A percentile compares a stretch with the other conserved stretches of the same genome.
phyloP scores from a whole-genome alignment of 2,797 vertebrate genomes.

The Cheirogaleus major region DNA sequence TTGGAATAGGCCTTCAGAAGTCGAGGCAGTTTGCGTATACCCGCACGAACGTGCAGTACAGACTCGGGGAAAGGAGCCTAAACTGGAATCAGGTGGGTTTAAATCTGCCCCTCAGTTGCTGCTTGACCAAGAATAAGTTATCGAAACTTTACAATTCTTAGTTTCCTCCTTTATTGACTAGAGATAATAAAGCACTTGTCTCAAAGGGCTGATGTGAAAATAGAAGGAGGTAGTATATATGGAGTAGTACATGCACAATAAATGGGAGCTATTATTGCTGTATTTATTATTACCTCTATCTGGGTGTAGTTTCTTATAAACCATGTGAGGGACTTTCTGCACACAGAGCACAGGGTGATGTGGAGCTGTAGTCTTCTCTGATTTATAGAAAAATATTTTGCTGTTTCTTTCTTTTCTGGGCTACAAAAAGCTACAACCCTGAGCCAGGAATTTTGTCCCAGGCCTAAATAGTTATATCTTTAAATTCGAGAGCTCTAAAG shows the following conservation, averaged over 20 bases:
- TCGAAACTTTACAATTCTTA: background rate
- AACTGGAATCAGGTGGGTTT: background rate
- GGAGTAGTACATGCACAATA: fast-evolving
- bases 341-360: fast-evolving
- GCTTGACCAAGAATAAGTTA: background rate
- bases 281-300: background rate
- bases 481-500: background rate
- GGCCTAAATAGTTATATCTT: background rate
- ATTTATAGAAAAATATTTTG: background rate
- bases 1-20: background rate
- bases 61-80: background rate
- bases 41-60: too few species aligned
- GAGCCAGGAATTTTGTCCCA: background rate
- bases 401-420: background rate
- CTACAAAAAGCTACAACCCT: background rate
- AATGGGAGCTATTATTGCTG: fast-evolving
- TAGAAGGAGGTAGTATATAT: background rate
- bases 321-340: background rate
- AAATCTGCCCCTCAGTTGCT: background rate
- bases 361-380: background rate
- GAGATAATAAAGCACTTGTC: too few species aligned
- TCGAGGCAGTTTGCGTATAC: background rate
- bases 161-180: background rate
- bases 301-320: background rate
- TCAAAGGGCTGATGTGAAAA: background rate